Conservation (phyloP, 2,113 vertebrate species). For the Scomber japonicus region DNA sequence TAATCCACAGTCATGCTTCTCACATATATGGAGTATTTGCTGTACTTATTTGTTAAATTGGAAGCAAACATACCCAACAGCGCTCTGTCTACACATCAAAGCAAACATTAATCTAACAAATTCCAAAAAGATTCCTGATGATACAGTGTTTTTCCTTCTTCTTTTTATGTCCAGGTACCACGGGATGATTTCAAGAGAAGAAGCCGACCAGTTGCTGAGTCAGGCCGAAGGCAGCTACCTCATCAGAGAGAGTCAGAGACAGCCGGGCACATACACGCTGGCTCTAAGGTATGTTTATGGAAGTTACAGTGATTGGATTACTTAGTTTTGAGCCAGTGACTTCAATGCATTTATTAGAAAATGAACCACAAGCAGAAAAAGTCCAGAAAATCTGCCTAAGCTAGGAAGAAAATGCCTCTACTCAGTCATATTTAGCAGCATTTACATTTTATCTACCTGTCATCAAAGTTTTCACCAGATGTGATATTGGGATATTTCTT, state of each 20-base stretch:
- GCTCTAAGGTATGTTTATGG: constrained; percentile 90
- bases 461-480: too few species aligned
- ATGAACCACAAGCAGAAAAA: neutral
- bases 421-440: too few species aligned
- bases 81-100: too few species aligned
- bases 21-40: neutral
- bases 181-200: constrained; percentile 99
- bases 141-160: neutral
- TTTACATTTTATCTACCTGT: too few species aligned
- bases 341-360: neutral
- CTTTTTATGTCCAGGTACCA: constrained; percentile 88
- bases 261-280: constrained; percentile 97
- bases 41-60: too few species aligned
- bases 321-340: neutral
- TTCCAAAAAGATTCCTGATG: too few species aligned
- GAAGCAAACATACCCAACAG: too few species aligned
- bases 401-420: neutral
- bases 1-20: neutral
- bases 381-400: neutral
- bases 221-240: constrained; percentile 98
- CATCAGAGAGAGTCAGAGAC: constrained; percentile 98
- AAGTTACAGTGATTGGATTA: neutral
- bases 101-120: too few species aligned
- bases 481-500: too few species aligned
- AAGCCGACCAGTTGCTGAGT: constrained; percentile 93